These are phyloP conservation scores for Aphaenogaster floridana DNA, from an alignment of 1,140 invertebrate genomes.

Conservation along the genomic window DNA sequence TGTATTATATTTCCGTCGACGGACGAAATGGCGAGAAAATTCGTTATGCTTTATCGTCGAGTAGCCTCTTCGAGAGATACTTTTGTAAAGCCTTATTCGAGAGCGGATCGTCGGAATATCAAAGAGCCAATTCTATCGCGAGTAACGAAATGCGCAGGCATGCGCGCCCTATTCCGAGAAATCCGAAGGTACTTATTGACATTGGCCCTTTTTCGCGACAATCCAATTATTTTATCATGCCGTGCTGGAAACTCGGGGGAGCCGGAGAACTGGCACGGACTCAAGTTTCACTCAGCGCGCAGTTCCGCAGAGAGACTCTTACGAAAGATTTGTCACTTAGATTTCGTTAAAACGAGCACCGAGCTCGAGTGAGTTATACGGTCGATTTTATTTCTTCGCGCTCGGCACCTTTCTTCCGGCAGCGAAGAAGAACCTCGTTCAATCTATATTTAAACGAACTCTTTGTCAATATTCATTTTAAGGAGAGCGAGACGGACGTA, in stretches of 20 bases:
- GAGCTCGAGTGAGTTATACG: conserved; percentile 14
- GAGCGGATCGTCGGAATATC: not conserved
- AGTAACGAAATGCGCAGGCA: conserved; percentile 32
- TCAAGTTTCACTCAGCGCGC: conserved; percentile 66
- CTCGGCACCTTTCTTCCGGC: not conserved
- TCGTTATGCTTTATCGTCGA: not conserved
- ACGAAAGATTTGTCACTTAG: conserved; percentile 46
- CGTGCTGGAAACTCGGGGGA: conserved; percentile 24
- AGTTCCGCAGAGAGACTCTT: conserved; percentile 23
- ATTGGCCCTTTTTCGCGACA: conserved; percentile 80
- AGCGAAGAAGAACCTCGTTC: not conserved
- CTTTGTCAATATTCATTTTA: not conserved
- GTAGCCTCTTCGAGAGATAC: not conserved
- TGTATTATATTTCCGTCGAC: not conserved
- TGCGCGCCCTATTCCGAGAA: conserved; percentile 24
- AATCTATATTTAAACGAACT: not conserved
- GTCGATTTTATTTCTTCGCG: conserved; percentile 7
- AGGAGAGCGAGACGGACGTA: not conserved
- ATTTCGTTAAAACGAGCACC: conserved; percentile 47
- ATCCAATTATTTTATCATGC: conserved; percentile 71
- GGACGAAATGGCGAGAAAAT: not conserved
- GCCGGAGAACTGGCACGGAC: conserved; percentile 72
- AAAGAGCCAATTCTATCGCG: not conserved
- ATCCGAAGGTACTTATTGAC: conserved; percentile 70
- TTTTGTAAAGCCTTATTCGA: not conserved